Conservation (phyloP, 2,888 invertebrate species). For the Abrostola tripartita region DNA sequence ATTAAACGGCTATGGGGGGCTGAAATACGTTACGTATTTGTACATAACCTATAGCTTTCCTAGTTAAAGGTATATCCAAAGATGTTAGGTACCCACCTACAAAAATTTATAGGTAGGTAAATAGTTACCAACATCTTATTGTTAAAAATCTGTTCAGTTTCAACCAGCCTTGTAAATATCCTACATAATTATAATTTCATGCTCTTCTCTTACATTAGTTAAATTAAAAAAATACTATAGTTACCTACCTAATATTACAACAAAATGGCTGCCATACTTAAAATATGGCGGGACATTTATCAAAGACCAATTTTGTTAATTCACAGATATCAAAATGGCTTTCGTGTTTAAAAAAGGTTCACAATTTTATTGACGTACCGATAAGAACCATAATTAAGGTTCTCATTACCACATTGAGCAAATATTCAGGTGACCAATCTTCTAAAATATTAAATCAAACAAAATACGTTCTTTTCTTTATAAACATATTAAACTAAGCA, state of each 20-base stretch:
- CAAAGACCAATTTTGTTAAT: slow-evolving; percentile 23
- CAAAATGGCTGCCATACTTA: slow-evolving; percentile 48
- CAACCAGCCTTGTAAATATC: not conserved
- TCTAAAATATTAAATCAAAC: not conserved
- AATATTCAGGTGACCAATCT: slow-evolving; percentile 17
- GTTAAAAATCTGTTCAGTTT: not conserved
- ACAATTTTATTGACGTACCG: too few species aligned
- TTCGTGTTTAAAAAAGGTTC: too few species aligned
- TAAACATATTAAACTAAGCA: too few species aligned
- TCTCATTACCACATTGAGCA: slow-evolving; percentile 23
- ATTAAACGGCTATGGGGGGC: too few species aligned
- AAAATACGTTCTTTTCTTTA: too few species aligned
- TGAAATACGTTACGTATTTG: too few species aligned
- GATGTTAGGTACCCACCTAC: not conserved
- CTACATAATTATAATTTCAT: not conserved
- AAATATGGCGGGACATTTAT: slow-evolving; percentile 28
- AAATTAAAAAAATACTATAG: slow-evolving; percentile 24
- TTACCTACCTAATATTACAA: slow-evolving; percentile 29
- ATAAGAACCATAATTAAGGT: not conserved
- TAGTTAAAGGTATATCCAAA: too few species aligned
- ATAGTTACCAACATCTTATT: too few species aligned
- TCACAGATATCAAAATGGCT: not conserved
- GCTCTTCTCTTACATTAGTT: slow-evolving; percentile 7
- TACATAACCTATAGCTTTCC: too few species aligned
- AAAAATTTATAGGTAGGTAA: too few species aligned